phyloP scores from a whole-genome alignment of 1,140 invertebrate genomes.

The Meloidogyne exigua region DNA sequence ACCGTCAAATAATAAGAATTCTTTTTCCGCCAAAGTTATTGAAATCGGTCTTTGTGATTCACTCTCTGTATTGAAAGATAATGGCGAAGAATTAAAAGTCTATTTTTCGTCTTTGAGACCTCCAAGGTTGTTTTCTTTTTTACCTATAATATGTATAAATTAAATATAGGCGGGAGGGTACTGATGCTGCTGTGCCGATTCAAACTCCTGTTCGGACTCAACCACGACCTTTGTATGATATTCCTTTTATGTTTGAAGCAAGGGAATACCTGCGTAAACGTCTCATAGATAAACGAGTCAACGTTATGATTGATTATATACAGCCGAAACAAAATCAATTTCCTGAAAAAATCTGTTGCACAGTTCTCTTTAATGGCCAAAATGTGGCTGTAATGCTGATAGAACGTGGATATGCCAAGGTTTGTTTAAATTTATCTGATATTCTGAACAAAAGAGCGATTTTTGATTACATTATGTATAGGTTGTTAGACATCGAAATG shows the following conservation, averaged over 20 bases:
- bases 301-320: conserved; percentile 87
- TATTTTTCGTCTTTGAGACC: conserved; percentile 92
- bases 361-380: conserved; percentile 78
- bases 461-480: conserved; percentile 53
- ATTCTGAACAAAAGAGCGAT: too few relatives aligned
- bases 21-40: conserved; percentile 65
- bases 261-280: conserved; percentile 93
- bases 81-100: conserved; percentile 81
- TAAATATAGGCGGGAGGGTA: conserved; percentile 64
- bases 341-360: conserved; percentile 92
- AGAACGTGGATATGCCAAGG: conserved; percentile 79
- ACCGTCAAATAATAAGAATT: conserved; percentile 21
- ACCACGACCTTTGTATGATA: conserved; percentile 86
- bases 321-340: conserved; percentile 75
- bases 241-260: conserved; percentile 96
- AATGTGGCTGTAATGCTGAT: conserved; percentile 93
- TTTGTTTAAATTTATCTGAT: background rate
- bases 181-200: background rate
- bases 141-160: background rate
- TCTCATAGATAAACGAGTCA: conserved; percentile 85
- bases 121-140: conserved; percentile 70
- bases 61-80: conserved; percentile 77
- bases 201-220: conserved; percentile 59
- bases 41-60: conserved; percentile 93
- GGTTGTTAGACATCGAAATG: conserved; percentile 86